These are phyloP conservation scores for Poeciliopsis paucimaculata DNA, from an alignment of 2,797 vertebrate genomes.

Conservation along the genomic window DNA sequence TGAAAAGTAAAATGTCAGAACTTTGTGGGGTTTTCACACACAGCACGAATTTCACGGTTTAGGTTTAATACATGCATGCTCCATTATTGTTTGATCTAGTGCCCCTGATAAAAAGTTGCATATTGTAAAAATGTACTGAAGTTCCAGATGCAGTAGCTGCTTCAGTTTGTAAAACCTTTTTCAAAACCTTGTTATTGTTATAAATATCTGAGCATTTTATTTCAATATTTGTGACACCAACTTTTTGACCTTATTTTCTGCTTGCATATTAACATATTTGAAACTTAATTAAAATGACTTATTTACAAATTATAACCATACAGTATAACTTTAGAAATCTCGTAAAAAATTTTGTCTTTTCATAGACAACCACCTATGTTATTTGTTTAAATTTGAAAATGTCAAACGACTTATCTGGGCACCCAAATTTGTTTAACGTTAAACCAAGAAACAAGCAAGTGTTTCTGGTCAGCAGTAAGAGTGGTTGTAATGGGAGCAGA, in stretches of 20 bases:
- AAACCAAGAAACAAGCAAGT: constrained; percentile 32
- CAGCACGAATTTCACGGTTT: constrained; percentile 15
- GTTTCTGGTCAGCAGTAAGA: constrained; percentile 40
- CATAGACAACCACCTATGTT: not conserved
- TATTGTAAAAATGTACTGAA: not conserved
- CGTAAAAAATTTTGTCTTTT: not conserved
- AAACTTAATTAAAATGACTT: not conserved
- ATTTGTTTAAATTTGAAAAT: not conserved
- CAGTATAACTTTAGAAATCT: not conserved
- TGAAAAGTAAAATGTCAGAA: constrained; percentile 26
- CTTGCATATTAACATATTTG: not conserved
- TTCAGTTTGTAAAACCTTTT: not conserved
- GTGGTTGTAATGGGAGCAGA: constrained; percentile 18
- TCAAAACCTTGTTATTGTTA: not conserved
- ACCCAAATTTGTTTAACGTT: constrained; percentile 28
- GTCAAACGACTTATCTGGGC: constrained; percentile 40
- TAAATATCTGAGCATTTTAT: not conserved
- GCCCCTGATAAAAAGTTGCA: constrained; percentile 22
- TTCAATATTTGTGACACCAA: not conserved
- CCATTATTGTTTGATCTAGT: not conserved
- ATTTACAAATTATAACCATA: not conserved
- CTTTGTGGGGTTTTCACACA: constrained; percentile 10
- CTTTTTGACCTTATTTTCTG: not conserved
- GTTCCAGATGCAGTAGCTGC: not conserved
- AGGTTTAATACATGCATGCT: not conserved